Conservation (phyloP, 2,113 vertebrate species). For the Odontesthes bonariensis region DNA sequence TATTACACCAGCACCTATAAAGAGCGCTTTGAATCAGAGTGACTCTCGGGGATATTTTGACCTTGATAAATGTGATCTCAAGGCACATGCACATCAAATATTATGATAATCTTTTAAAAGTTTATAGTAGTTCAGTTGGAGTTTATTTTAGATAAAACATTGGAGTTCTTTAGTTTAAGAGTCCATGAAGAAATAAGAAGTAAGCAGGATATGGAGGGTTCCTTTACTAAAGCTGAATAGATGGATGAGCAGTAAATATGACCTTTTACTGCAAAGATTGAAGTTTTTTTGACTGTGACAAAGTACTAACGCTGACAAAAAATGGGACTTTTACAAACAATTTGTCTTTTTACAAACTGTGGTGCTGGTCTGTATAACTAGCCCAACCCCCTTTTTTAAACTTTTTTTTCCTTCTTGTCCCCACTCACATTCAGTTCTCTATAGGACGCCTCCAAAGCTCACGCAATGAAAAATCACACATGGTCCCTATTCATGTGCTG, state of each 20-base stretch:
- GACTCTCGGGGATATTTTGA: conserved; percentile 30
- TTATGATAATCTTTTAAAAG: conserved; percentile 28
- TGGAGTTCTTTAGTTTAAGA: not conserved
- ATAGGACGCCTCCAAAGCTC: conserved; percentile 71
- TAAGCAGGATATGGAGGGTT: not conserved
- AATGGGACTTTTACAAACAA: not conserved
- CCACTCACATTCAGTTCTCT: conserved; percentile 57
- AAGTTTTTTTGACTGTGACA: not conserved
- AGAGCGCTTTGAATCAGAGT: conserved; percentile 22
- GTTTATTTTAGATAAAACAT: conserved; percentile 2
- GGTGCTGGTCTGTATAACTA: conserved; percentile 57
- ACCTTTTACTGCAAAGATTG: not conserved
- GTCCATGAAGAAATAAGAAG: not conserved
- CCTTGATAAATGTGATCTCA: conserved; percentile 21
- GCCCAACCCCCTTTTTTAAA: conserved; percentile 51
- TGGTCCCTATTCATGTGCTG: conserved; percentile 76
- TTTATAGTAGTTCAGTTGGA: not conserved
- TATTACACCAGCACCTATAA: conserved; percentile 10
- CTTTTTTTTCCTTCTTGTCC: not conserved
- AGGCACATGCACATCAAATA: conserved; percentile 17
- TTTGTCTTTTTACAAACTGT: not conserved
- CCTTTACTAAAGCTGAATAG: not conserved
- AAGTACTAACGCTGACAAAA: not conserved
- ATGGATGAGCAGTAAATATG: not conserved
- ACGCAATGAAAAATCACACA: conserved; percentile 83